phyloP scores from a whole-genome alignment of 1,140 invertebrate genomes.

The Drosophila oshimai region DNA sequence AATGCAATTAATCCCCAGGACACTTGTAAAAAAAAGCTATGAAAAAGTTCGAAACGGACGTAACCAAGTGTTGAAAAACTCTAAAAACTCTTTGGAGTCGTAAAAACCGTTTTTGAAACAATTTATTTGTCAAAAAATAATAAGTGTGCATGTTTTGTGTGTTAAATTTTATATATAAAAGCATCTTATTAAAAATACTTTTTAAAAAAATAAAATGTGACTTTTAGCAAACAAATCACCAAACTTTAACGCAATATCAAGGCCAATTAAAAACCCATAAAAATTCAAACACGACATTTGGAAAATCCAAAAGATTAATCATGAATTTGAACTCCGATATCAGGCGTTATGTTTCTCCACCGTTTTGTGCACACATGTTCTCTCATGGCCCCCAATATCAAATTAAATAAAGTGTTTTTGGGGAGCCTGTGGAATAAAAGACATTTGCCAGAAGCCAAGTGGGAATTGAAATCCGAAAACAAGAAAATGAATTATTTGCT shows the following conservation, averaged over 20 bases:
- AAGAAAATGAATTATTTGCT: slow-evolving; percentile 1
- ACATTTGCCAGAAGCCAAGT: slow-evolving; percentile 32
- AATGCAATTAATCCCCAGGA: slow-evolving; percentile 32
- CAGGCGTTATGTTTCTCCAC: neutral
- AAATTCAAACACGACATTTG: too few relatives aligned
- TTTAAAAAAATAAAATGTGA: neutral
- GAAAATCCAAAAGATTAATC: neutral
- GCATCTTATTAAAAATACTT: too few relatives aligned
- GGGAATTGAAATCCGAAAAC: slow-evolving; percentile 9
- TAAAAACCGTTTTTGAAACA: too few relatives aligned
- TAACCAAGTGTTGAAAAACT: too few relatives aligned
- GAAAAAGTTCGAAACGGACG: too few relatives aligned
- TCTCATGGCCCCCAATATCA: neutral
- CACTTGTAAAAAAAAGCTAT: slow-evolving; percentile 8
- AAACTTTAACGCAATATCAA: too few relatives aligned
- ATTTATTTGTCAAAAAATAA: too few relatives aligned
- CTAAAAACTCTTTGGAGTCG: neutral
- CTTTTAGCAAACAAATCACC: neutral
- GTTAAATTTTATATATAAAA: too few relatives aligned
- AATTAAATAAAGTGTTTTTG: neutral
- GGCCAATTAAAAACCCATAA: too few relatives aligned
- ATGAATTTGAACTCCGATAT: neutral
- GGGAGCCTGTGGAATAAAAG: neutral
- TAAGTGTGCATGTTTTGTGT: too few relatives aligned
- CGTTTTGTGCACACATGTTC: neutral